Base-by-base conservation (phyloP, 2,113 vertebrate genomes). In the Neomonachus schauinslandi region DNA sequence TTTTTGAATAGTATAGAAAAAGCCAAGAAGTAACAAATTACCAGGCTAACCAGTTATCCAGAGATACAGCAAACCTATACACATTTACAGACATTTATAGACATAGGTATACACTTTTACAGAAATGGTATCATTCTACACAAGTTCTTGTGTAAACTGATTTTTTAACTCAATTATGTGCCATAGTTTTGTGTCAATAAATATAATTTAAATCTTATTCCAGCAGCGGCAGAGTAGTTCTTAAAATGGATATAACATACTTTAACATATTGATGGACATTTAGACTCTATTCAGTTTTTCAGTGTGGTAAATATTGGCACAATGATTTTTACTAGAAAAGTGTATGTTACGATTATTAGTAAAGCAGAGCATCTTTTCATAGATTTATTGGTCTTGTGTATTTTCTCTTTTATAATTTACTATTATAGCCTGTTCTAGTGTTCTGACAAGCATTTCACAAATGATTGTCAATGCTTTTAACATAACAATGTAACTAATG, bases 131-230 rank as follows among this genome's bases (percentile, higher is more conserved):
- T 85, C 12, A 91, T 80, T 88, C 89, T 79, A 85, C 4, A 46
- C 21, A 89, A 63, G 7, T 22, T 63, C 3, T 94, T 63, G 67
- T n/a, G 18, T 46, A 90, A 96, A 42, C 19, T 91, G 6, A 94
- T 65, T 88, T 95, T 85, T 95, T 74, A 42, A 94, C 36, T 85
- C 77, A 72, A 55, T 85, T 55, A 51, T 51, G 85, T 86, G 3
- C 16, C 49, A 80, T 22, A 42, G 19, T 71, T 92, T 95, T 82
- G 10, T 76, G 51, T 79, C 16, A 13, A 79, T 61, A 91, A 79
- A 89, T 81, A 61, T n/a, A 51, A 92, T 55, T n/a, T 46, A 74
- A 95, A n/a, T 85, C 39, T 89, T 61, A 95, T 79, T 79, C 72
- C 36, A 91, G 21, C 39, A 49, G 3, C 19, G 76, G 36, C 26